Evolutionary conservation across 2,113 vertebrate species (phyloP), one percentile per base, ranked within the genome.

Genomic region (Macquaria australasica): DNA sequence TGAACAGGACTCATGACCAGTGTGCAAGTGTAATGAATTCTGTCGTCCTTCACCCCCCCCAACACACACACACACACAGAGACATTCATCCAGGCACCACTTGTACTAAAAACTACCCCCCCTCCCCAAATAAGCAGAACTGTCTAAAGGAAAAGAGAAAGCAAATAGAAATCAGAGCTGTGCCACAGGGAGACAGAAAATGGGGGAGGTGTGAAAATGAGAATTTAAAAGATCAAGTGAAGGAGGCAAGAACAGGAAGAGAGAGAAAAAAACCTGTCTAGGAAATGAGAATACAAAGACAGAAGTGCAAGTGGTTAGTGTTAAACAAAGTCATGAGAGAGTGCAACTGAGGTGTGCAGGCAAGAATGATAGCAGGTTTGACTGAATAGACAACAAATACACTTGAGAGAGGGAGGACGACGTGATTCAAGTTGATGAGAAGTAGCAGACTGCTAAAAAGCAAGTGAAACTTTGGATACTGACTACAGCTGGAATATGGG

Each of bases 201-300:
- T 39, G 53, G 53, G 34, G 60, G 84, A 63, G 39, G 71, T 82
- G 71, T 77, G 79, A 85, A 79, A 80, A 68, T 53, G 25, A 72
- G 12, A 73, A 76, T 55, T 67, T 39, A n/a, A 69, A 73, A 55
- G 23, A 81, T 10, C 20, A 2, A 64, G 73, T 67, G 48, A 50
- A 80, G 25, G 23, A 84, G 75, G 73, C 8, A 6, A 68, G 80
- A 93, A 86, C 88, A 90, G 87, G 92, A 91, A 93, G 88, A 87
- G 88, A 84, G 73, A 73, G 45, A 87, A 89, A 82, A 84, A 88
- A 89, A 59, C 21, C 43, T 51, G 71, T 83, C 59, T 71, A 89
- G 88, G 91, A 91, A 91, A 87, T 78, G 88, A 90, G 50, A 86
- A 77, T 39, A 73, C 50, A 89, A 84, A 89, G 76, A 66, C 91